Evolutionary conservation across 1,140 invertebrate genomes (phyloP).

Genomic region (Elymnias hypermnestra): DNA sequence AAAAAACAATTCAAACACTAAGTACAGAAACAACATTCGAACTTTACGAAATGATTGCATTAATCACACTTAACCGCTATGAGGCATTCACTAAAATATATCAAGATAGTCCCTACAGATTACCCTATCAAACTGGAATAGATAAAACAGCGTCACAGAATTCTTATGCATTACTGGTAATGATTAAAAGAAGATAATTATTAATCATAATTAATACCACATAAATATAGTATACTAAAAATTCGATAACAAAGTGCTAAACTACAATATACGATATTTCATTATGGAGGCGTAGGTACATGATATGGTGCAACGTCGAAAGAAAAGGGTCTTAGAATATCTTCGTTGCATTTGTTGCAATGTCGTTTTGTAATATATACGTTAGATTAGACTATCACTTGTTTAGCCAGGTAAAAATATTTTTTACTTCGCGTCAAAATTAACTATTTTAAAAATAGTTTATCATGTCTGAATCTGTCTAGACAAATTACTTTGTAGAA

Average conservation of each 20-base stretch:
- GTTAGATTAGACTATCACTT: too few species aligned
- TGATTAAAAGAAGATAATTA: slow-evolving; percentile 7
- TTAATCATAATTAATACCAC: slow-evolving; percentile 11
- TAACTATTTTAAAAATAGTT: too few species aligned
- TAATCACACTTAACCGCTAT: slow-evolving; percentile 12
- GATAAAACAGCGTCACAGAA: slow-evolving; percentile 20
- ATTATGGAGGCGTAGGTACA: too few species aligned
- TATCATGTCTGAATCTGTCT: too few species aligned
- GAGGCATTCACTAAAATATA: slow-evolving; percentile 14
- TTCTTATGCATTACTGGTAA: slow-evolving; percentile 18
- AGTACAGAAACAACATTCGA: slow-evolving; percentile 24
- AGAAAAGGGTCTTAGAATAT: too few species aligned
- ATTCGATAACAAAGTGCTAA: slow-evolving; percentile 9
- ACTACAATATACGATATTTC: too few species aligned
- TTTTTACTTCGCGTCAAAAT: too few species aligned
- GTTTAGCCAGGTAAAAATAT: too few species aligned
- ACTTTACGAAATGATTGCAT: slow-evolving; percentile 14
- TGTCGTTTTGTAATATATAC: too few species aligned
- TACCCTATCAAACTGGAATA: slow-evolving; percentile 19
- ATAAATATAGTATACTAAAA: slow-evolving; percentile 4
- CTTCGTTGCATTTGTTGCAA: too few species aligned
- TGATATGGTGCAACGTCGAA: too few species aligned
- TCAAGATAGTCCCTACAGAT: slow-evolving; percentile 16
- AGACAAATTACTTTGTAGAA: too few species aligned
- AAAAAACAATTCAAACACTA: slow-evolving; percentile 22